phyloP scores from a whole-genome alignment of 92 coral and sea anemone species.

The Micromussa lordhowensis region DNA sequence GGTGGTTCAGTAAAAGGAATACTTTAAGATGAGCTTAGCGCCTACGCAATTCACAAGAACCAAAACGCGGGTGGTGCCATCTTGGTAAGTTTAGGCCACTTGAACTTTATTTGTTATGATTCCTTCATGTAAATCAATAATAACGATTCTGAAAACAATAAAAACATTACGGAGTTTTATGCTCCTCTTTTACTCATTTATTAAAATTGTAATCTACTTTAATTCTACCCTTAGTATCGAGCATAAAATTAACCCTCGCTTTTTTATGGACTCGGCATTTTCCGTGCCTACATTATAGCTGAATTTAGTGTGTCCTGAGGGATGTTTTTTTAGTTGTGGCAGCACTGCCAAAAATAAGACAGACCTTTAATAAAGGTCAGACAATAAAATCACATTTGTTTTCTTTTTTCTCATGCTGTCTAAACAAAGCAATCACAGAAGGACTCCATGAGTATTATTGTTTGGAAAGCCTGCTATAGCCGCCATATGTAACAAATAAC shows the following conservation, averaged over 20 bases:
- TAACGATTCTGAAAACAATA: background rate
- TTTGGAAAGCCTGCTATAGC: background rate
- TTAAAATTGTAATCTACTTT: background rate
- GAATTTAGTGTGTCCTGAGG: background rate
- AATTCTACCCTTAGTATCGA: background rate
- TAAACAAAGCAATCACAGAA: background rate
- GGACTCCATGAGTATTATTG: background rate
- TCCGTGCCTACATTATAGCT: background rate
- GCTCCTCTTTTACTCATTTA: background rate
- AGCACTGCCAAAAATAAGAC: background rate
- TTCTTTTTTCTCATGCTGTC: background rate
- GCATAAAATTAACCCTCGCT: background rate
- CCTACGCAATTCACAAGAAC: no score
- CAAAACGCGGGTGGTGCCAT: background rate
- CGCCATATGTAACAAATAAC: constrained; percentile 25
- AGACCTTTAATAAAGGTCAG: background rate
- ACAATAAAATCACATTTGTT: background rate
- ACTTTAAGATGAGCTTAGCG: background rate
- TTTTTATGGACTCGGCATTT: background rate
- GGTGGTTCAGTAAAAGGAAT: no score
- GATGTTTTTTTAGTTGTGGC: background rate
- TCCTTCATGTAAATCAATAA: background rate
- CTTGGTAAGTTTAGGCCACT: background rate
- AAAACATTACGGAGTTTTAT: background rate
- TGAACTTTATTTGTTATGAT: no score